Base-by-base conservation (phyloP, 2,797 vertebrate species). In the Euphonia xanthogaster region DNA sequence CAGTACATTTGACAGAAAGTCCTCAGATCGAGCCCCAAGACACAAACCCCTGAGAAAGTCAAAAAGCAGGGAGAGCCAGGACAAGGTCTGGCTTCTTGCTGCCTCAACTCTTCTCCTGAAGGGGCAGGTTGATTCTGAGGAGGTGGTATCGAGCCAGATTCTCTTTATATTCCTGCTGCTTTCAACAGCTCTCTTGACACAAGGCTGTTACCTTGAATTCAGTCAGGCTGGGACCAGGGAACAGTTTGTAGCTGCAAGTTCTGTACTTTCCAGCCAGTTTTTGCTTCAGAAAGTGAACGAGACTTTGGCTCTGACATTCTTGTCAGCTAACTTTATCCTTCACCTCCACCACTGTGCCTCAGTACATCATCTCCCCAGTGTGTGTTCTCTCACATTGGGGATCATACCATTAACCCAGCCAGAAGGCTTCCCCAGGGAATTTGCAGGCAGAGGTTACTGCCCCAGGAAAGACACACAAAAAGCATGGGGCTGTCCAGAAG, bases 1-100 rank as follows among this genome's bases (percentile, higher is more conserved):
- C 63, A 79, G 83, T 79, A 76, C 57, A 71, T 86, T 93, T 96
- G 66, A 81, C 60, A 90, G 68, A 83, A 88, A 71, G 70, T 65
- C 45, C 74, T 92, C 75, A 86, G 33, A 91, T 40, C 6, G 2
- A 94, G 18, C 72, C 48, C 48, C 70, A 72, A 42, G 66, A 76
- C 13, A 21, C 54, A 78, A 80, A 76, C 18, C 31, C 55, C 51
- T 1, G 19, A 74, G 79, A 75, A 91, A 85, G 17, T 70, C 67
- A 53, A 47, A 74, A 85, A 90, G 33, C 78, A 75, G 73, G 44
- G 71, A 68, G 53, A 93, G 21, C 51, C 42, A 63, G 71, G 89
- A 87, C 63, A 75, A 68, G 25, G 54, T 73, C 67, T 86, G 55
- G 30, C 44, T 84, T 74, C 33, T 10, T 6, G 3, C 68, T 71